Conservation (phyloP, 37 sponge, comb jelly and placozoan species). For the Petrosia ficiformis region DNA sequence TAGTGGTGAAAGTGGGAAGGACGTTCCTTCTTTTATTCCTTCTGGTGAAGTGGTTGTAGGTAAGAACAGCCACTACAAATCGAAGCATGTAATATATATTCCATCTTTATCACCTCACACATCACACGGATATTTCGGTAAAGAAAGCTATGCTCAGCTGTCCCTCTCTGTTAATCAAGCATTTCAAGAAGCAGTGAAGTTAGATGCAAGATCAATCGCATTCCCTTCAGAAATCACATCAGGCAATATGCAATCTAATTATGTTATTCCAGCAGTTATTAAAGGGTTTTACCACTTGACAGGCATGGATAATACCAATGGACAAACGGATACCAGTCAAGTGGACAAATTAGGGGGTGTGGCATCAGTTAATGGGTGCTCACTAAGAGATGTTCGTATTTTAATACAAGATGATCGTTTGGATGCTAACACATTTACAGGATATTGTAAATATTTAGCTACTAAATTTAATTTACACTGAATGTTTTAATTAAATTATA, state of each 20-base stretch:
- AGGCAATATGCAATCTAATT: too few species aligned
- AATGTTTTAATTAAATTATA: too few species aligned
- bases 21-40: constrained; percentile 1
- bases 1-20: constrained; percentile 1
- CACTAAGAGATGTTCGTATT: neutral
- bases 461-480: too few species aligned
- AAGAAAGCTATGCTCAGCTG: constrained; percentile 13
- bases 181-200: constrained; percentile 22
- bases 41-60: constrained; percentile 52
- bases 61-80: constrained; percentile 23
- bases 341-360: too few species aligned
- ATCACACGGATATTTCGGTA: neutral
- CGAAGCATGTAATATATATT: constrained; percentile 53
- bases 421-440: too few species aligned
- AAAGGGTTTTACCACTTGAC: too few species aligned
- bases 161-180: constrained; percentile 8
- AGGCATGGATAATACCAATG: too few species aligned
- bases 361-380: too few species aligned
- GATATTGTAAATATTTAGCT: too few species aligned
- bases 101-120: constrained; percentile 2
- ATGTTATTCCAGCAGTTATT: too few species aligned
- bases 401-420: neutral
- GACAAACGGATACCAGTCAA: too few species aligned
- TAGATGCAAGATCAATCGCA: constrained; percentile 37
- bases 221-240: too few species aligned